phyloP scores from a whole-genome alignment of 2,113 vertebrate species.

The Indicator indicator region DNA sequence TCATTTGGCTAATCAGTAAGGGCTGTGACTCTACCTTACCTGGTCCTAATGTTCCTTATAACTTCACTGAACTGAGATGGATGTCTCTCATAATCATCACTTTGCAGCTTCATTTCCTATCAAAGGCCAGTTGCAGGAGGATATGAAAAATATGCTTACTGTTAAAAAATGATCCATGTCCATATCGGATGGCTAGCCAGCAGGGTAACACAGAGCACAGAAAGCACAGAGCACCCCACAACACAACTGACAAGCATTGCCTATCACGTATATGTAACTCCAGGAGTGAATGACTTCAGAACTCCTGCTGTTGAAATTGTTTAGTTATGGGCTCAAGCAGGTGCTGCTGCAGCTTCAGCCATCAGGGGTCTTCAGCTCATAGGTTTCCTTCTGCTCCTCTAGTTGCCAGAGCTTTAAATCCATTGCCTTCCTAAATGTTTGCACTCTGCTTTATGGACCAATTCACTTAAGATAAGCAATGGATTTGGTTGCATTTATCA shows the following conservation, averaged over 20 bases:
- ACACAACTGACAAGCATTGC: neutral
- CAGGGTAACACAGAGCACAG: neutral
- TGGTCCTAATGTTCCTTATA: constrained; percentile 20
- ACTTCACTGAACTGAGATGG: constrained; percentile 35
- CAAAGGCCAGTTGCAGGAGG: neutral
- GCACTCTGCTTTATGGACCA: neutral
- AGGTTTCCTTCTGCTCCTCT: constrained; percentile 7
- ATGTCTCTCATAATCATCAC: constrained; percentile 42
- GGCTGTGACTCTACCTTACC: constrained; percentile 50
- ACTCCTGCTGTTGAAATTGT: neutral
- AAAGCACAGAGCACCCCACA: neutral
- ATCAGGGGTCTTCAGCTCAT: neutral
- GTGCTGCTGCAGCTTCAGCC: constrained; percentile 18
- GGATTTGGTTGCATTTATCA: neutral
- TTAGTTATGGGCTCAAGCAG: neutral
- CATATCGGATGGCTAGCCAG: neutral
- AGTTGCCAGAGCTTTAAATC: neutral
- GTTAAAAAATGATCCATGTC: constrained; percentile 40
- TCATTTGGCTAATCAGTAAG: constrained; percentile 48
- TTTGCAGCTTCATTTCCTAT: constrained; percentile 47
- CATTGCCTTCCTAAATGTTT: neutral
- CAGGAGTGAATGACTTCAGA: neutral
- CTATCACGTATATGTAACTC: neutral
- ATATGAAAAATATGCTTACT: neutral
- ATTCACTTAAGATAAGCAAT: neutral